Percentiles rank a stretch among this genome's conserved stretches.
Evolutionary conservation across 2,113 vertebrate species (phyloP).

Genomic region (Cygnus buccinator): DNA sequence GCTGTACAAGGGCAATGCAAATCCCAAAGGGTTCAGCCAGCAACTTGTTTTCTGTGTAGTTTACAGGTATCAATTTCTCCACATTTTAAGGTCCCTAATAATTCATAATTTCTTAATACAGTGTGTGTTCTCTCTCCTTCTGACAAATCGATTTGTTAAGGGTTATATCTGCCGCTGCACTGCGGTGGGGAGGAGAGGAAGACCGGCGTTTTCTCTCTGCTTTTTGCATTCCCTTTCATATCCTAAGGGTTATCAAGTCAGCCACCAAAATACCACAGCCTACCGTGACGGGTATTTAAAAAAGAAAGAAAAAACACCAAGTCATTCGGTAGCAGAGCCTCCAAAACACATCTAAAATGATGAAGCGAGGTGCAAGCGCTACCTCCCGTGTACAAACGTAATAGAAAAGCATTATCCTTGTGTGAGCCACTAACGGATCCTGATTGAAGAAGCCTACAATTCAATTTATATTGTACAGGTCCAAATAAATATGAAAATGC

Average conservation of each 20-base stretch:
- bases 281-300: not conserved
- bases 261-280: conserved; percentile 1
- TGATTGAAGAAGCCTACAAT: not conserved
- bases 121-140: not conserved
- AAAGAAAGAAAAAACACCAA: not conserved
- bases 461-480: not conserved
- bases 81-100: conserved; percentile 24
- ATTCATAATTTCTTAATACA: conserved; percentile 35
- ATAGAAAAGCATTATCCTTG: conserved; percentile 23
- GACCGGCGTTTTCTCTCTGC: not conserved
- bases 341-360: not conserved
- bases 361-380: not conserved
- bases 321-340: not conserved
- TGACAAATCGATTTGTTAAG: conserved; percentile 37
- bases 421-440: not conserved
- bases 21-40: not conserved
- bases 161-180: not conserved
- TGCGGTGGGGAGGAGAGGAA: not conserved
- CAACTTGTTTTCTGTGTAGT: not conserved
- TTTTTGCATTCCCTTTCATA: not conserved
- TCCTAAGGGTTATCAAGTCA: conserved; percentile 38
- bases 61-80: conserved; percentile 12
- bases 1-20: fast-evolving
- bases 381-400: not conserved
- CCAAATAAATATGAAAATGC: conserved; percentile 16